Percentiles rank a stretch among this genome's conserved stretches.
Conservation (phyloP, 1,140 invertebrate species). For the Akabosia matsudoensis region DNA sequence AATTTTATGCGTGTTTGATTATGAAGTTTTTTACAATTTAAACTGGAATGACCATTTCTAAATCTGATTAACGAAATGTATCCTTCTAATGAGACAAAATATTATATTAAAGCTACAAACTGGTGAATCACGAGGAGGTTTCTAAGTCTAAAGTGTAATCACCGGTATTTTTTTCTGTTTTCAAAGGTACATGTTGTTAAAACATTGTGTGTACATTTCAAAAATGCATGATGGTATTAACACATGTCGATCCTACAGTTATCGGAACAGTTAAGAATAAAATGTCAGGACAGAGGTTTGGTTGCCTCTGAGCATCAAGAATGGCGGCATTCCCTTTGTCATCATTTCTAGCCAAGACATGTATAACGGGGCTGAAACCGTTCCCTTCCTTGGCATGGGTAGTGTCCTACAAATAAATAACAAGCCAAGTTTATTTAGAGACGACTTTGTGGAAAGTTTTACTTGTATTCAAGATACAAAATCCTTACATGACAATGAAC, state of each 20-base stretch:
- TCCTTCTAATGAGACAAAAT: no score
- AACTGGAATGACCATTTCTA: no score
- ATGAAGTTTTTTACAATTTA: no score
- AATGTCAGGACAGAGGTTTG: conserved; percentile 91
- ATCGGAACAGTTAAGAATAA: conserved; percentile 69
- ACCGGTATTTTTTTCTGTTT: no score
- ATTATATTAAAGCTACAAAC: no score
- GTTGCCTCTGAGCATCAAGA: conserved; percentile 87
- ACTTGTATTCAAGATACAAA: background rate
- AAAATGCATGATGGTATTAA: no score
- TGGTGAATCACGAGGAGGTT: no score
- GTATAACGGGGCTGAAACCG: conserved; percentile 83
- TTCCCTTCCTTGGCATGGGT: conserved; percentile 76
- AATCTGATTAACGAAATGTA: no score
- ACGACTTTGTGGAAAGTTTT: background rate
- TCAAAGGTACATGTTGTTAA: background rate
- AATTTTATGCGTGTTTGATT: no score
- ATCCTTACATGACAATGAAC: conserved; percentile 51
- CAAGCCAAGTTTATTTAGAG: background rate
- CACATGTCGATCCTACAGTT: background rate
- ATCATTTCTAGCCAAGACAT: conserved; percentile 93
- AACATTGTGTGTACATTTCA: no score
- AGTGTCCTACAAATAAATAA: conserved; percentile 63
- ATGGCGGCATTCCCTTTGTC: conserved; percentile 83
- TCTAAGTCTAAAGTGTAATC: no score